A percentile compares a stretch with the other conserved stretches of the same genome.
Conservation (phyloP, 2,797 vertebrate genomes). For the Vespertilio murinus region DNA sequence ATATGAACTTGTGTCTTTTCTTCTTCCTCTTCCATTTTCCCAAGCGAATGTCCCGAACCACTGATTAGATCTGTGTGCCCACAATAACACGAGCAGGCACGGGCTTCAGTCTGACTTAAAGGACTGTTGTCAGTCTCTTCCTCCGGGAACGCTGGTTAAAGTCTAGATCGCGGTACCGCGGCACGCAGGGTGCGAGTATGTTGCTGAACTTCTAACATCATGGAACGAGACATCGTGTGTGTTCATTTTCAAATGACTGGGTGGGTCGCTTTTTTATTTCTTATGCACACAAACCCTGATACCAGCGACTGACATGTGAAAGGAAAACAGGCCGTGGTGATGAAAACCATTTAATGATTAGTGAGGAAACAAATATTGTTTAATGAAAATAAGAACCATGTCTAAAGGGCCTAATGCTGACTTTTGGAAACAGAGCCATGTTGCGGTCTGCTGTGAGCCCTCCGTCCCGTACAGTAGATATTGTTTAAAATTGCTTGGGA, state of each 20-base stretch:
- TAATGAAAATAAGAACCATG: constrained; percentile 89
- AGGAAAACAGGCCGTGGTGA: constrained; percentile 76
- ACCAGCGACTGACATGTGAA: constrained; percentile 75
- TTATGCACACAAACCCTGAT: constrained; percentile 75
- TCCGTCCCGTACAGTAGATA: constrained; percentile 89
- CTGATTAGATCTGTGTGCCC: constrained; percentile 62
- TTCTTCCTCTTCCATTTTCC: constrained; percentile 66
- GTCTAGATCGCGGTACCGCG: background rate
- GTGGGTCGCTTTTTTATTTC: constrained; percentile 68
- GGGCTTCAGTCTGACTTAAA: constrained; percentile 36
- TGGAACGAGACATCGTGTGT: constrained; percentile 21
- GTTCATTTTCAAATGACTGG: constrained; percentile 56
- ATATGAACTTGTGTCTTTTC: constrained; percentile 55
- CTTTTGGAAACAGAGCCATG: constrained; percentile 81
- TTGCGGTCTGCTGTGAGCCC: constrained; percentile 81
- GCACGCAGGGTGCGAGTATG: background rate
- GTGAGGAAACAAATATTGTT: constrained; percentile 87
- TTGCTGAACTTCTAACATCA: background rate
- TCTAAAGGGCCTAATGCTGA: constrained; percentile 82
- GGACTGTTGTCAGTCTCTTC: background rate
- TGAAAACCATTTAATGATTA: constrained; percentile 86
- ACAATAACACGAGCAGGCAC: constrained; percentile 58
- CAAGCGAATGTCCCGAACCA: constrained; percentile 38
- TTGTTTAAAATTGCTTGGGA: constrained; percentile 90
- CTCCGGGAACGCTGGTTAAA: background rate